Percentiles rank a stretch among this genome's conserved stretches.
phyloP scores from a whole-genome alignment of 2,797 vertebrate species.

The Anomalospiza imberbis region DNA sequence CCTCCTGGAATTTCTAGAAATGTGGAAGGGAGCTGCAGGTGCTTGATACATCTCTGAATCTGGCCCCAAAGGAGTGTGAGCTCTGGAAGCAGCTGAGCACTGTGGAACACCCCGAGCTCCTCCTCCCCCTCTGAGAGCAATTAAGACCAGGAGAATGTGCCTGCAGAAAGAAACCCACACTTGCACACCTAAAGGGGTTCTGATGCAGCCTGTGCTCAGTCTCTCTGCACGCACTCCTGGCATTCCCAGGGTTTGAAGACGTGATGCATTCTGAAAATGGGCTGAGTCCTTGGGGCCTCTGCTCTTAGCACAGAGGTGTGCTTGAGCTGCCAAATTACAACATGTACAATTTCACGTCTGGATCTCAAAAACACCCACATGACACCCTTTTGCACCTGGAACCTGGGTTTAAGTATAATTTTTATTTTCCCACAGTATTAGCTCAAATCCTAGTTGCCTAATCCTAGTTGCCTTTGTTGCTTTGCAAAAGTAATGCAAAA shows the following conservation, averaged over 20 bases:
- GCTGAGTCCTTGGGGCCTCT: not conserved
- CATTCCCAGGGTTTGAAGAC: not conserved
- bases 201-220: not conserved
- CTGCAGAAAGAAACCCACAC: not conserved
- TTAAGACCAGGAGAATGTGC: not conserved
- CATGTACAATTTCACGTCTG: not conserved
- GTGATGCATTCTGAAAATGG: not conserved
- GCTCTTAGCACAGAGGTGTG: not conserved
- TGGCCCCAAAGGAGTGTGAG: not conserved
- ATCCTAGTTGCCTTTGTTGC: not conserved
- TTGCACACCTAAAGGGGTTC: not conserved
- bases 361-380: fast-evolving
- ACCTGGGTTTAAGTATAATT: not conserved
- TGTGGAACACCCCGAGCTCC: not conserved
- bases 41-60: not conserved
- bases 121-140: not conserved
- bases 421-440: not conserved
- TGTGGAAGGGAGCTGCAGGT: not conserved
- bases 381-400: not conserved
- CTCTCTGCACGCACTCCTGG: not conserved
- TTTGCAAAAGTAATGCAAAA: conserved; percentile 24
- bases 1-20: not conserved
- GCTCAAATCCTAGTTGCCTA: not conserved
- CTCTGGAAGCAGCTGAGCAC: not conserved
- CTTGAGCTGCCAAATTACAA: not conserved